Conservation (phyloP, 2,888 invertebrate species). For the Copidosoma aretas region DNA sequence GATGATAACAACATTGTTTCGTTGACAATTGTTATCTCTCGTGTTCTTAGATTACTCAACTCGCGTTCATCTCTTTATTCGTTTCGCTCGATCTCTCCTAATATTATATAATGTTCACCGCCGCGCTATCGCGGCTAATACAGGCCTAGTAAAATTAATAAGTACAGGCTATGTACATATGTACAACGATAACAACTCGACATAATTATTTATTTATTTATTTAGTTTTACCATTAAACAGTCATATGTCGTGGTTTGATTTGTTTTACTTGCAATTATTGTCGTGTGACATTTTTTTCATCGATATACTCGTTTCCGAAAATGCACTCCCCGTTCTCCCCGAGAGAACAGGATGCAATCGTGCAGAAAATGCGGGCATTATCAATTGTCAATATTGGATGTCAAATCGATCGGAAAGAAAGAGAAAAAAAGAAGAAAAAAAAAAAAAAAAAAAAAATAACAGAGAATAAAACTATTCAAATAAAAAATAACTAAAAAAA, state of each 20-base stretch:
- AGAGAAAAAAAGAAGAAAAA: not conserved
- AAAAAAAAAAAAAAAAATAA: constrained; percentile 18
- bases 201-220: constrained; percentile 49
- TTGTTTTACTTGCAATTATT: constrained; percentile 32
- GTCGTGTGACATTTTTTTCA: constrained; percentile 33
- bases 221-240: constrained; percentile 46
- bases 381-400: not conserved
- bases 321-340: constrained; percentile 14
- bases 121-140: constrained; percentile 41
- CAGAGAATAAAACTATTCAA: constrained; percentile 33
- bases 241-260: constrained; percentile 39
- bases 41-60: constrained; percentile 22
- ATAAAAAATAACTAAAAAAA: constrained; percentile 29
- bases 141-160: constrained; percentile 61
- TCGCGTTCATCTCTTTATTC: constrained; percentile 37
- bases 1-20: constrained; percentile 8
- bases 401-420: not conserved
- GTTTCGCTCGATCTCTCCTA: constrained; percentile 29
- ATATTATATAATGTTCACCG: constrained; percentile 6
- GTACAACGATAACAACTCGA: constrained; percentile 59
- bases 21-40: not conserved
- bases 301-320: constrained; percentile 28
- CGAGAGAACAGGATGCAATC: too few species aligned
- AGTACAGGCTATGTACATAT: constrained; percentile 63
- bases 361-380: not conserved